Percentiles rank a stretch among this genome's conserved stretches.
phyloP scores from a whole-genome alignment of 2,797 vertebrate genomes.

The Rhynchotus rufescens region DNA sequence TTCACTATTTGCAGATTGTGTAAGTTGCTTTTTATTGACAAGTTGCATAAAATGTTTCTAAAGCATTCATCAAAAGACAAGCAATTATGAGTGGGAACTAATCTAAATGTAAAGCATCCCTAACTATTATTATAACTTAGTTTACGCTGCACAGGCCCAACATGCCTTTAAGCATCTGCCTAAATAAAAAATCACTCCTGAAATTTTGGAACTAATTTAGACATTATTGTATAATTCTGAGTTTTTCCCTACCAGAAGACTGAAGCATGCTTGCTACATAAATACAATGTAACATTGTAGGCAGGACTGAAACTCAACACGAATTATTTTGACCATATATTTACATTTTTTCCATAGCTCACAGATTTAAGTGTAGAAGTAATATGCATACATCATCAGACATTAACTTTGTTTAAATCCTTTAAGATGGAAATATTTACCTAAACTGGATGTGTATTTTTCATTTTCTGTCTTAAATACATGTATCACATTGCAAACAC shows the following conservation, averaged over 20 bases:
- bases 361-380: not conserved
- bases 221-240: not conserved
- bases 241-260: not conserved
- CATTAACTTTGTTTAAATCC: not conserved
- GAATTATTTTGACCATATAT: not conserved
- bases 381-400: not conserved
- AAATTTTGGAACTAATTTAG: slow-evolving; percentile 22
- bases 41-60: not conserved
- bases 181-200: not conserved
- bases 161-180: not conserved
- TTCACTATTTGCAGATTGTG: not conserved
- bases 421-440: not conserved
- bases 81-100: not conserved
- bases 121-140: not conserved
- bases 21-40: slow-evolving; percentile 3
- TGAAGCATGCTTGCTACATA: not conserved
- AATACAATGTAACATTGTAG: not conserved
- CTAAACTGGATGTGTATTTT: not conserved
- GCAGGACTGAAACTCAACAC: not conserved
- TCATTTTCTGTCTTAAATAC: not conserved
- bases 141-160: not conserved
- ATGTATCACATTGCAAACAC: not conserved
- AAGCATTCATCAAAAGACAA: not conserved
- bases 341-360: slow-evolving; percentile 8
- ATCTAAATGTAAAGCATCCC: not conserved